These are phyloP conservation scores for Ruditapes philippinarum DNA, from an alignment of 1,140 invertebrate genomes.

Conservation along the genomic window DNA sequence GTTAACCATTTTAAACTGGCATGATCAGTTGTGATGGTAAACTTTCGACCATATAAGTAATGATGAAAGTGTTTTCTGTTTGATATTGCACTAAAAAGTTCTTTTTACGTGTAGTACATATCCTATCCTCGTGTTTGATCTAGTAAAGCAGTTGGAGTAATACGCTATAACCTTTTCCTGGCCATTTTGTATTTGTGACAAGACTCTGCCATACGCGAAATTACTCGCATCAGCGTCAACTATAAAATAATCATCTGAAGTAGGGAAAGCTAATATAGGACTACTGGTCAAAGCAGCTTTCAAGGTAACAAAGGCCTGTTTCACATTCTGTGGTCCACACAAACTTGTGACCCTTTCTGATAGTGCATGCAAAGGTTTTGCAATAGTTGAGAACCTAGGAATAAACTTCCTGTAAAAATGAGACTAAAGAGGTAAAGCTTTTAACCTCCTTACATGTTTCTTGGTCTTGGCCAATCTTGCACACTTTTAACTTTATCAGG, in stretches of 20 bases:
- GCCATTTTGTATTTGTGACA: not conserved
- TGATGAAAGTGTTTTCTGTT: slow-evolving; percentile 14
- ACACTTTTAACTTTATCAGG: slow-evolving; percentile 75
- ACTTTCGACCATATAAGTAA: not conserved
- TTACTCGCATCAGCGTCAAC: not conserved
- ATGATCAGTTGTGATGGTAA: slow-evolving; percentile 30
- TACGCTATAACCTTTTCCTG: slow-evolving; percentile 23
- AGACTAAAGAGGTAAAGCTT: slow-evolving; percentile 86
- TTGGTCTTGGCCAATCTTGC: slow-evolving; percentile 78
- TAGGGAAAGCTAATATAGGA: not conserved
- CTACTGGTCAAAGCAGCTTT: not conserved
- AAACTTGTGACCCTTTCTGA: not conserved
- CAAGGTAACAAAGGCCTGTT: not conserved
- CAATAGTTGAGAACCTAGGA: slow-evolving; percentile 76
- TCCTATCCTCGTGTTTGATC: not conserved
- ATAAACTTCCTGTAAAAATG: slow-evolving; percentile 87
- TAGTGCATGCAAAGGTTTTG: slow-evolving; percentile 74
- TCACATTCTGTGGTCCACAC: not conserved
- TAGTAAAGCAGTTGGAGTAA: not conserved
- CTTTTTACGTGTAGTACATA: not conserved
- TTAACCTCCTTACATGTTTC: slow-evolving; percentile 83
- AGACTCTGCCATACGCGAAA: not conserved
- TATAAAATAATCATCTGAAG: not conserved
- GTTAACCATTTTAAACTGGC: not conserved
- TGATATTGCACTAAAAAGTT: not conserved